Base-by-base conservation (phyloP, 2,888 invertebrate genomes). In the Agrotis ipsilon region DNA sequence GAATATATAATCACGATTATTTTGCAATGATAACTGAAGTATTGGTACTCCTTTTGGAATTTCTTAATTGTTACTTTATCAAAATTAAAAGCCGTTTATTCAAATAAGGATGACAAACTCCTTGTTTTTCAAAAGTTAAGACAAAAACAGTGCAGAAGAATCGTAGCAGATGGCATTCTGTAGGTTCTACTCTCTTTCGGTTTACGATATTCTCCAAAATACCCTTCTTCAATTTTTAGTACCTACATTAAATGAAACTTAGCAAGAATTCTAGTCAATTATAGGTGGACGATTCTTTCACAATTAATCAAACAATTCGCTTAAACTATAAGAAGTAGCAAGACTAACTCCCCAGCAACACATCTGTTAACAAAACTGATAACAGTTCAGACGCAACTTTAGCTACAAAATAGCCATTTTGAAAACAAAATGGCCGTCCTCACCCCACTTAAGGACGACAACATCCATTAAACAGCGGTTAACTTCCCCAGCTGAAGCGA, bases 381-480 rank as follows among this genome's bases (percentile, higher is more conserved):
- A 62, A 6, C 21, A 32, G 21, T 24, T 73, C 19, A 46, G 27
- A 57, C 19, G 14, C 43, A 72, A 74, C 39, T 72, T 21, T 2
- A 45, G 4, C 45, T 27, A 18, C 21, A 1, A 49, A 32, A 19
- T 27, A 48, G 21, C 32, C 48, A 32, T 19, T 24, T 18, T 13
- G 18, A 45, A 21, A 45, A 48, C 39, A 65, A 65, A 51, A 73
- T 57, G 63, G 58, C 60, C 32, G 45, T 39, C 3, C 11, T 9
- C 9, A 18, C n/a, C n/a, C 61, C 13, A 45, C 54, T 61, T 60
- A 59, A 59, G 27, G 54, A 32, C 52, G 14, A 43, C 52, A 60
- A 57, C 58, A 62, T 46, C n/a, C 24, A 61, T 68, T 70, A 54
- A 76, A 65, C 60, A 61, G 48, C 58, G 58, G 51, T 81, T 81